phyloP scores from a whole-genome alignment of 2,113 vertebrate genomes.

The Eudorcas thomsonii region DNA sequence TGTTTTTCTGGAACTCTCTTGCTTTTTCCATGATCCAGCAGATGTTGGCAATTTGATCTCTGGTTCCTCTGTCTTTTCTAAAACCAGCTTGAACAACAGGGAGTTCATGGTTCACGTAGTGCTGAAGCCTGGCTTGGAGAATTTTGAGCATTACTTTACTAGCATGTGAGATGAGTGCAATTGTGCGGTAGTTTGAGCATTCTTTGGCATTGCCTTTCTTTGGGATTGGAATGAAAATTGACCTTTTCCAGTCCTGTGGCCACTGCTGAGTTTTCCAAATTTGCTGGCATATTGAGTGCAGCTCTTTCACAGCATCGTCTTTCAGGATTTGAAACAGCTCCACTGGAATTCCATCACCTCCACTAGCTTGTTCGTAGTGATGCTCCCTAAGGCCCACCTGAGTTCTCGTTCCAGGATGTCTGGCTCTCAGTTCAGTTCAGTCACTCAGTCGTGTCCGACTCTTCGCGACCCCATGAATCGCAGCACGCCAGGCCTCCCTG shows the following conservation, averaged over 20 bases:
- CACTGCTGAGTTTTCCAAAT: not conserved
- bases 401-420: too few relatives aligned
- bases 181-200: not conserved
- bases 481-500: too few relatives aligned
- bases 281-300: not conserved
- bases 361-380: too few relatives aligned
- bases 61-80: not conserved
- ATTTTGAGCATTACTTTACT: not conserved
- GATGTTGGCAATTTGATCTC: not conserved
- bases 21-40: fast-evolving
- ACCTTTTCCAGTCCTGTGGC: not conserved
- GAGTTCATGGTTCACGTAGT: fast-evolving
- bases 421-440: too few relatives aligned
- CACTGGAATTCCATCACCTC: not conserved
- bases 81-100: not conserved
- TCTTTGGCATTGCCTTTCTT: not conserved
- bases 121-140: not conserved
- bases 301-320: not conserved
- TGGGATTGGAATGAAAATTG: not conserved
- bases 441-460: too few relatives aligned
- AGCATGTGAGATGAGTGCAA: not conserved
- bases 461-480: too few relatives aligned
- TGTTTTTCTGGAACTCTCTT: not conserved
- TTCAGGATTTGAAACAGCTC: not conserved
- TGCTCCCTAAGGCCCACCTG: too few relatives aligned